A percentile compares a stretch with the other conserved stretches of the same genome.
Conservation (phyloP, 2,888 invertebrate genomes). For the Lycia hirtaria region DNA sequence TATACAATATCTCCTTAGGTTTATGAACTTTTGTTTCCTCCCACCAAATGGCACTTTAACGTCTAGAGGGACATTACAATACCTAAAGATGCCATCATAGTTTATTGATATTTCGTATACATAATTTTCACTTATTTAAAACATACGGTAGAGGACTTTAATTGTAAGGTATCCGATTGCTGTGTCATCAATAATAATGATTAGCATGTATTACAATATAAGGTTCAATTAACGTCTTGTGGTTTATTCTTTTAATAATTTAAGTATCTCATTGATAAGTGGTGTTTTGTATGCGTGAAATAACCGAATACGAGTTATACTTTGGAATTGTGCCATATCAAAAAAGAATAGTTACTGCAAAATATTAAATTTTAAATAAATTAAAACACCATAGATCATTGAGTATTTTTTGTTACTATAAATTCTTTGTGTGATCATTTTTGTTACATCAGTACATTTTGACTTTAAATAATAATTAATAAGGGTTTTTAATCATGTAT, state of each 20-base stretch:
- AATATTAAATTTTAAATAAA: conserved; percentile 34
- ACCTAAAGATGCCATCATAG: conserved; percentile 72
- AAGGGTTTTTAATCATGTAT: conserved; percentile 77
- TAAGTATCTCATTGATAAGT: conserved; percentile 62
- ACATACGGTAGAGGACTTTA: conserved; percentile 68
- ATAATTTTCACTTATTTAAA: conserved; percentile 19
- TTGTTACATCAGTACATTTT: conserved; percentile 57
- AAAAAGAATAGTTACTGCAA: conserved; percentile 47
- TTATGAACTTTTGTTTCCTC: conserved; percentile 80
- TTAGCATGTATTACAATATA: conserved; percentile 75
- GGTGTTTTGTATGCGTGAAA: conserved; percentile 50
- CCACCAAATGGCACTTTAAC: conserved; percentile 80
- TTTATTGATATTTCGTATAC: conserved; percentile 57
- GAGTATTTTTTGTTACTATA: conserved; percentile 42
- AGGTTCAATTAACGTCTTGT: conserved; percentile 56
- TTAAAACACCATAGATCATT: conserved; percentile 64
- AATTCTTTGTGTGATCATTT: conserved; percentile 37
- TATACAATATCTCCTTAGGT: conserved; percentile 82
- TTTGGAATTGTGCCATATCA: conserved; percentile 75
- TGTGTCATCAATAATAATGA: conserved; percentile 84
- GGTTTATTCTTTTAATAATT: conserved; percentile 53
- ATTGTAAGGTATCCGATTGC: conserved; percentile 73
- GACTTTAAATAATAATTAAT: conserved; percentile 68
- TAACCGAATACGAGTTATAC: conserved; percentile 46
- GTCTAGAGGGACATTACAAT: conserved; percentile 55